phyloP scores from a whole-genome alignment of 2,797 vertebrate species.

The Ataeniobius toweri region DNA sequence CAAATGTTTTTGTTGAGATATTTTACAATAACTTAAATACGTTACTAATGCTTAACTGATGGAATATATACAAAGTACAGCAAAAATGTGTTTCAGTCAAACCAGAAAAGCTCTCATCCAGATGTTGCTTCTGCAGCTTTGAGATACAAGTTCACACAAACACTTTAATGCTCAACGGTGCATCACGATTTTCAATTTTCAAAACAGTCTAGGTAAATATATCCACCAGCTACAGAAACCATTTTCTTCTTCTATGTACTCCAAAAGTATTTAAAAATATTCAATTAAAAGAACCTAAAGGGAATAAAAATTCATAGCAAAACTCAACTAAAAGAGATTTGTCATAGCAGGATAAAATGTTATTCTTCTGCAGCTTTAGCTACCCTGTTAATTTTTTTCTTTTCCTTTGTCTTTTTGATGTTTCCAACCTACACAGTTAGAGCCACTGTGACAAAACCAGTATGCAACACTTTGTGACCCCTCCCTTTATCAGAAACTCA shows the following conservation, averaged over 20 bases:
- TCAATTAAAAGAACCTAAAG: background rate
- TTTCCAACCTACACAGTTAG: slow-evolving; percentile 22
- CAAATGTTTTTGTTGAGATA: background rate
- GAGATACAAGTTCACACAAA: slow-evolving; percentile 52
- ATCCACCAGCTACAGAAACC: background rate
- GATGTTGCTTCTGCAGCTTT: slow-evolving; percentile 73
- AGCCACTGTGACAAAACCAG: slow-evolving; percentile 37
- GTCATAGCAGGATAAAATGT: slow-evolving; percentile 2
- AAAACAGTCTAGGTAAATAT: background rate
- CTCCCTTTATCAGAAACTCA: slow-evolving; percentile 41
- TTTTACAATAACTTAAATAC: background rate
- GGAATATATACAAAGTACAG: background rate
- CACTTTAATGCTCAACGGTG: background rate
- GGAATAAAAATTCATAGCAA: background rate
- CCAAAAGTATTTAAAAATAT: background rate
- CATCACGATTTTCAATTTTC: background rate
- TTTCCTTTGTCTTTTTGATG: slow-evolving; percentile 35
- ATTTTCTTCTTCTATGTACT: background rate
- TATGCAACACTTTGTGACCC: slow-evolving; percentile 52
- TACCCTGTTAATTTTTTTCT: slow-evolving; percentile 10
- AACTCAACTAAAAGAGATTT: background rate
- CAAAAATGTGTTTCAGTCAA: slow-evolving; percentile 29
- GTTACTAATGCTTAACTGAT: background rate
- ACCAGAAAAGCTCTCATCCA: slow-evolving; percentile 65
- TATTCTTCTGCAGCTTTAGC: slow-evolving; percentile 12